These are phyloP conservation scores for Melanotaenia parkinsoni DNA, from an alignment of 2,797 vertebrate genomes.

Conservation along the genomic window DNA sequence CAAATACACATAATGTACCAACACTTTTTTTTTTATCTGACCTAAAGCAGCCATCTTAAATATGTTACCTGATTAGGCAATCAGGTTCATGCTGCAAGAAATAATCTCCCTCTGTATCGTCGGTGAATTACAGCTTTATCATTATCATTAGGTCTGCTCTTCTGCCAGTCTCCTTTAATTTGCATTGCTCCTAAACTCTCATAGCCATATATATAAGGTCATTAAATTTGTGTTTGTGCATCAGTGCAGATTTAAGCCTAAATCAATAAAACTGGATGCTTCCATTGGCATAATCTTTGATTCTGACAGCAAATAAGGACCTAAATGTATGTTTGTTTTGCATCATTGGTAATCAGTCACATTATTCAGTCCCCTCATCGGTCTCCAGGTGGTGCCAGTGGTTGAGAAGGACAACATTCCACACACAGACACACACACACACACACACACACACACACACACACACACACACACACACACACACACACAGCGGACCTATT, in stretches of 20 bases:
- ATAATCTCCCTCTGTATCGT: not conserved
- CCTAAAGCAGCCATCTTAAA: not conserved
- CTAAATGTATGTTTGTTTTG: not conserved
- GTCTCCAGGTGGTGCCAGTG: conserved; percentile 76
- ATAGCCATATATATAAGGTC: not conserved
- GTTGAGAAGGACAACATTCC: conserved; percentile 59
- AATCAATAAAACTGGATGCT: not conserved
- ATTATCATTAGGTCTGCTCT: not conserved
- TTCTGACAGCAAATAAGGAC: not conserved
- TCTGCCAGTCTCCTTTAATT: not conserved
- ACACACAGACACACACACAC: conserved; percentile 21
- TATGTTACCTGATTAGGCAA: not conserved
- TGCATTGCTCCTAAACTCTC: not conserved
- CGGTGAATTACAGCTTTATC: not conserved
- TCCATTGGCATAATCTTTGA: not conserved
- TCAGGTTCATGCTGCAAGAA: not conserved
- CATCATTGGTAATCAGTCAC: conserved; percentile 11
- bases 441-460: conserved; percentile 32
- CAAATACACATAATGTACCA: not conserved
- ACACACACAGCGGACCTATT: conserved; percentile 46
- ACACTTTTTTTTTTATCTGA: not conserved
- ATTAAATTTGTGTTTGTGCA: not conserved
- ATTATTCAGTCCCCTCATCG: conserved; percentile 53
- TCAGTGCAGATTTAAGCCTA: not conserved
- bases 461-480: conserved; percentile 15